Evolutionary conservation across 2,888 invertebrate genomes (phyloP), one percentile per base, ranked within the genome.

Genomic region (Drosophila koepferae): DNA sequence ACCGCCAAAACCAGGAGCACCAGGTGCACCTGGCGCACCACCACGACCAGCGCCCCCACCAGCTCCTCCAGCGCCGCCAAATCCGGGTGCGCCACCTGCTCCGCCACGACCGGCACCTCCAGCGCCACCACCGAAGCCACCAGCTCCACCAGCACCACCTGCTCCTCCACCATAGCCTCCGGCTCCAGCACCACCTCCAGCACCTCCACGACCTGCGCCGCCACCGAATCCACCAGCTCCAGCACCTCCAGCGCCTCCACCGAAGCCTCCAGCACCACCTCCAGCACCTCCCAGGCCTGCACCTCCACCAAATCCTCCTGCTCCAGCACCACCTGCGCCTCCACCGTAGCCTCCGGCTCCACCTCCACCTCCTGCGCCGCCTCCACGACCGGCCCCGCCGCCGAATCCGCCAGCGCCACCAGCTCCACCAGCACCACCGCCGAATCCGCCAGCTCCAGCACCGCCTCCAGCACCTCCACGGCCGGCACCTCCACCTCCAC

Each of bases 171-270:
- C 36, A 3, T 40, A 40, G 16, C 38, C 38, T 16, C 38, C 38
- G 16, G 38, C 16, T 16, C 38, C 38, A 34, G 34, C 34, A 34
- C 34, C 34, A 9, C 34, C 34, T 9, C 34, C 23, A 23, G 23
- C 23, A 23, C 23, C 23, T 3, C 28, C 62, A 14, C 38, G 12
- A 14, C 38, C 38, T 12, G 38, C 38, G 5, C 38, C 38, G 5
- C 38, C 38, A 7, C 81, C 93, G 10, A 92, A 93, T 1, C 93
- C 94, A 46, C 92, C 93, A 63, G 92, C 91, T 2, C 55, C 72
- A 5, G 38, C 38, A 38, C 38, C 23, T 23, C 34, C 34, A 1
- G 10, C 34, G 2, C 36, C 36, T 0, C 36, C 36, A 4, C 36
- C 36, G 3, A 16, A 40, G 6, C 38, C 38, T 6, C 38, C 38